Evolutionary conservation across 2,888 invertebrate species (phyloP).

Genomic region (Catocala nupta): DNA sequence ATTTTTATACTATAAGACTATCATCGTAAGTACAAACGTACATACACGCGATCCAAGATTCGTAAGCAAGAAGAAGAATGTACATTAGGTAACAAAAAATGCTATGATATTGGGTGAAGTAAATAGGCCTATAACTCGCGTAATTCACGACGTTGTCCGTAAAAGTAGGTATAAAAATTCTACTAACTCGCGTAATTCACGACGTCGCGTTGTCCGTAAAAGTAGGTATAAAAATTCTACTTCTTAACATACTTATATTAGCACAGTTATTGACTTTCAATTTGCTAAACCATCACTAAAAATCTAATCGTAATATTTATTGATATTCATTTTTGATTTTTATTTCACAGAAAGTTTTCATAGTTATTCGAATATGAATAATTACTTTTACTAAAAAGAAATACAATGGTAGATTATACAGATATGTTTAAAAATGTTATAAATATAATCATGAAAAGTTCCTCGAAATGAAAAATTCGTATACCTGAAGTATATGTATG

Average conservation of each 20-base stretch:
- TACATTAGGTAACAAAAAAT: constrained; percentile 13
- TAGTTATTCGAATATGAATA: neutral
- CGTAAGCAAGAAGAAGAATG: constrained; percentile 20
- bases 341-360: too few species aligned
- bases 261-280: constrained; percentile 24
- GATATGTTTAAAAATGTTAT: constrained; percentile 2
- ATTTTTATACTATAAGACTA: constrained; percentile 42
- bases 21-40: constrained; percentile 20
- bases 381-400: neutral
- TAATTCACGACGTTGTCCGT: constrained; percentile 20
- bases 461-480: neutral
- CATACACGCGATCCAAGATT: constrained; percentile 23
- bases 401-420: neutral
- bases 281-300: constrained; percentile 21
- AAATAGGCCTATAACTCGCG: constrained; percentile 34
- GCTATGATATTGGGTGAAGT: constrained; percentile 29
- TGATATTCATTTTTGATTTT: too few species aligned
- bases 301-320: constrained; percentile 6
- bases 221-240: constrained; percentile 55
- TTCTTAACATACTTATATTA: constrained; percentile 27
- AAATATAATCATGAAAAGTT: neutral
- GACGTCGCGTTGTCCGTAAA: constrained; percentile 26
- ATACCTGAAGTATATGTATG: too few species aligned
- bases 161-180: constrained; percentile 53
- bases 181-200: constrained; percentile 16